Evolutionary conservation across 2,113 vertebrate species (phyloP), one percentile per base, ranked within the genome.

Genomic region (Toxotes chatareus): DNA sequence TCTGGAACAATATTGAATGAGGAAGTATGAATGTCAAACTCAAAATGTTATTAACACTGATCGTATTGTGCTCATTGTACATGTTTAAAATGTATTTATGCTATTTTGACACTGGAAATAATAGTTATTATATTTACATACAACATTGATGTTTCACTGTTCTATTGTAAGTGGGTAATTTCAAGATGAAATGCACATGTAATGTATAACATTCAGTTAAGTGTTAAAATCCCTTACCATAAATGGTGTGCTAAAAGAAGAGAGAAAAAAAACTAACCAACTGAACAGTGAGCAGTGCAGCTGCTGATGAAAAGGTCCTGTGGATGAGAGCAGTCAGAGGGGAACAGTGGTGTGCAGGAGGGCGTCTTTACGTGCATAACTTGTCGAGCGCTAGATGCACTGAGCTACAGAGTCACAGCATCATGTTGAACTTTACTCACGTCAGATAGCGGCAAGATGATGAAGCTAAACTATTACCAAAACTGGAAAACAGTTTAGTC

Each of bases 1-100:
- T 68, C 72, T 46, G 47, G 80, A 44, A 63, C 60, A 80, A 47
- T 27, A 16, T 42, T 38, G 27, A 27, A 27, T 27, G 27, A 27
- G 27, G 27, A 27, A 27, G 27, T 27, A 27, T 27, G 27, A 27
- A 27, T 27, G 27, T 27, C 27, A 27, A 27, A 27, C 27, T 27
- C 27, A 27, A 27, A 27, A 27, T 27, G 27, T 27, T 27, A 27
- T 27, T 27, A 27, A 27, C 27, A 27, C 27, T 27, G 27, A 27
- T 27, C 27, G 27, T 27, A 27, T 27, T 27, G 27, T 27, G 27
- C 1, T 27, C 27, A 27, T 27, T 27, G 27, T 27, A 27, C 27
- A 27, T 1, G 27, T 27, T 27, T 27, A 27, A 27, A 27, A 27
- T 27, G 27, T 27, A 27, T 27, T 27, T 27, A 27, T 27, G 1